phyloP scores from a whole-genome alignment of 2,797 vertebrate genomes.

The Enoplosus armatus region DNA sequence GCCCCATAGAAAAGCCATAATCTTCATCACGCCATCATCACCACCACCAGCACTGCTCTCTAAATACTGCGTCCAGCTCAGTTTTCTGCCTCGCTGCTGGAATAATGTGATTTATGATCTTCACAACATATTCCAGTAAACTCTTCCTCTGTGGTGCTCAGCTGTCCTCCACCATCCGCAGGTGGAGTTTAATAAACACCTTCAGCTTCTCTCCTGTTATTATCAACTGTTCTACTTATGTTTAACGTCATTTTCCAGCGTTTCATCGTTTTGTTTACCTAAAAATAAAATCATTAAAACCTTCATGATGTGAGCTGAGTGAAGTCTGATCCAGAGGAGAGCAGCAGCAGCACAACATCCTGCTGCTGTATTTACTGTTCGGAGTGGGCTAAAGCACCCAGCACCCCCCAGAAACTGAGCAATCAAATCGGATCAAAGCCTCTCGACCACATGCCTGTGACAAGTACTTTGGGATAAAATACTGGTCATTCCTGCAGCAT shows the following conservation, averaged over 20 bases:
- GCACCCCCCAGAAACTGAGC: neutral
- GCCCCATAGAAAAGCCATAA: no score
- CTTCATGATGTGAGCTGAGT: neutral
- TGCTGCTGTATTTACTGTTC: neutral
- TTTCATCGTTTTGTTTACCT: neutral
- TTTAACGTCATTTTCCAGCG: neutral
- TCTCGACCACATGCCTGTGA: no score
- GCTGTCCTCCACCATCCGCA: neutral
- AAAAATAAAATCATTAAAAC: neutral
- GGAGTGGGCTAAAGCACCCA: neutral
- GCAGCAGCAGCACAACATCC: neutral
- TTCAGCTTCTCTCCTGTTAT: neutral
- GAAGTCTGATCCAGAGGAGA: neutral
- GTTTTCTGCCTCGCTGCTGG: no score
- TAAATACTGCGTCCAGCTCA: no score
- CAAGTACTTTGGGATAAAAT: neutral
- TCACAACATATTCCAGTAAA: neutral
- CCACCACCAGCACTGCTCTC: no score
- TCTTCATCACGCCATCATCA: no score
- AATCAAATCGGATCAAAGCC: neutral
- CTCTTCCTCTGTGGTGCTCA: neutral
- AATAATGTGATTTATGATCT: neutral
- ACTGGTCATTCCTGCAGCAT: neutral
- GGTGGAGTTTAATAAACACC: neutral
- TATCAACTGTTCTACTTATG: neutral